A percentile compares a stretch with the other conserved stretches of the same genome.
These are phyloP conservation scores for Diarsia brunnea DNA, from an alignment of 2,888 invertebrate genomes.

Conservation along the genomic window DNA sequence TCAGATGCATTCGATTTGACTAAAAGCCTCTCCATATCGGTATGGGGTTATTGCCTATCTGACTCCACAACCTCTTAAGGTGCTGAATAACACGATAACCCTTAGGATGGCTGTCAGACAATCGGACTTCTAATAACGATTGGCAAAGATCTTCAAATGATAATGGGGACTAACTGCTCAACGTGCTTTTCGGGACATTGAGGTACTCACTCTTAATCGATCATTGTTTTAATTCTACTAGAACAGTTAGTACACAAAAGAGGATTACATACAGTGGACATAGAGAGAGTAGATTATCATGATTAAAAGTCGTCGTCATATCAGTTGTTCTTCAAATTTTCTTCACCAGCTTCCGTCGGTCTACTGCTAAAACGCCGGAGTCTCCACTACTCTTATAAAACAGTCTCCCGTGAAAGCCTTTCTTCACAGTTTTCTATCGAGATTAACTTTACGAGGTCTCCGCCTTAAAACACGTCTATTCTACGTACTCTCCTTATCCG, in stretches of 20 bases:
- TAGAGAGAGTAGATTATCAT: neutral
- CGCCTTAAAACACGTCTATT: no score
- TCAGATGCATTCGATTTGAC: neutral
- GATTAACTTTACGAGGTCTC: neutral
- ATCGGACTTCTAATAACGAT: neutral
- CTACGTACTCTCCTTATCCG: neutral
- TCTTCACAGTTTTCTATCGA: neutral
- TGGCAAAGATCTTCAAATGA: neutral
- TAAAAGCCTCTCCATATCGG: neutral
- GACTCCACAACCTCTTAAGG: neutral
- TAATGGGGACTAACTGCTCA: neutral
- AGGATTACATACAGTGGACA: no score
- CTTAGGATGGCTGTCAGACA: neutral
- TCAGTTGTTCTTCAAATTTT: neutral
- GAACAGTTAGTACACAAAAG: neutral
- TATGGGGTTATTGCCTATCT: neutral
- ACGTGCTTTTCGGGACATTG: neutral
- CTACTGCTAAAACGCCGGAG: neutral
- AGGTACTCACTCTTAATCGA: no score
- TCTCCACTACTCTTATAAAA: neutral
- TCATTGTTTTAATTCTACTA: neutral
- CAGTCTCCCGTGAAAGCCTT: neutral
- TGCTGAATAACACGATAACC: neutral
- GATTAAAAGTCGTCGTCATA: neutral
- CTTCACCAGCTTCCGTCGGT: neutral